Percentiles rank a stretch among this genome's conserved stretches.
Evolutionary conservation across 2,888 invertebrate species (phyloP).

Genomic region (Eupithecia subfuscata): DNA sequence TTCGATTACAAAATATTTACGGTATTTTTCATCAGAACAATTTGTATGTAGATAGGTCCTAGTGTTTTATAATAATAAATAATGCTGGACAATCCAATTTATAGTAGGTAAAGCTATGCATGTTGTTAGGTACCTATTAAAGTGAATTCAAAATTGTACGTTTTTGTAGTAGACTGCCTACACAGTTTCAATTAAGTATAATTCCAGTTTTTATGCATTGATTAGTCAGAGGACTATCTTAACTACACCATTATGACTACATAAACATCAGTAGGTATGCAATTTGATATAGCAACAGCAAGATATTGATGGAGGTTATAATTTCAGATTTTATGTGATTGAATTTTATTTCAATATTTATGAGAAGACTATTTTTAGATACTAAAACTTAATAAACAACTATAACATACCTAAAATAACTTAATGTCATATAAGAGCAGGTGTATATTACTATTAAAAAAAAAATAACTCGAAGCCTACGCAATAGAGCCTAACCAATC

Average conservation of each 20-base stretch:
- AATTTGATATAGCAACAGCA: background rate
- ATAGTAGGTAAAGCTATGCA: background rate
- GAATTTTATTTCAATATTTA: background rate
- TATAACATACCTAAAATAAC: conserved; percentile 61
- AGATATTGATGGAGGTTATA: background rate
- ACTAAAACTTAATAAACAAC: conserved; percentile 71
- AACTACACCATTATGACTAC: background rate
- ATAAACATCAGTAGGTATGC: background rate
- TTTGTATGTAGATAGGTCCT: conserved; percentile 3
- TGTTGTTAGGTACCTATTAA: background rate
- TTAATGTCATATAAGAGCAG: conserved; percentile 55
- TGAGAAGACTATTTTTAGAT: background rate
- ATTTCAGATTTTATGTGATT: background rate
- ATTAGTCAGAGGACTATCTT: background rate
- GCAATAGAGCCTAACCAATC: conserved; percentile 58
- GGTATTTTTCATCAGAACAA: conserved; percentile 34
- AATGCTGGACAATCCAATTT: no score
- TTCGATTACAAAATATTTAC: conserved; percentile 55
- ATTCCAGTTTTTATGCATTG: conserved; percentile 2
- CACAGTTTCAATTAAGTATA: background rate
- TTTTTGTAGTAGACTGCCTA: background rate
- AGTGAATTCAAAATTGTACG: background rate
- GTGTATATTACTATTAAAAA: conserved; percentile 36
- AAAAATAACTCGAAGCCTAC: conserved; percentile 61
- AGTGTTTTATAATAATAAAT: background rate